phyloP scores from a whole-genome alignment of 2,113 vertebrate genomes.

The Brachyhypopomus gauderio region DNA sequence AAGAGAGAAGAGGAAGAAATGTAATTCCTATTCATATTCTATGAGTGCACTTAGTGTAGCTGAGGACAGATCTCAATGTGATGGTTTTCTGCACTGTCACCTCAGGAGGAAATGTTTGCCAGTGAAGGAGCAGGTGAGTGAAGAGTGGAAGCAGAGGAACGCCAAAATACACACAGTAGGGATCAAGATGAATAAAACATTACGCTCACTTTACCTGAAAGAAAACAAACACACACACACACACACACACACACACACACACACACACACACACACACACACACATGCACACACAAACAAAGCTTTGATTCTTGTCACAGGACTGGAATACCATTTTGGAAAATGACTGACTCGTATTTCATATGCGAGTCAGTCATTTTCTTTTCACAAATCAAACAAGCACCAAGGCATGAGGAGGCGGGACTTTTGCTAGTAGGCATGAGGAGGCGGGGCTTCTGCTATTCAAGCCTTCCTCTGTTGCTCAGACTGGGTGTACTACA shows the following conservation, averaged over 20 bases:
- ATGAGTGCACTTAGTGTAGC: slow-evolving; percentile 16
- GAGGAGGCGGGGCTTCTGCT: not conserved
- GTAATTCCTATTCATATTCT: slow-evolving; percentile 38
- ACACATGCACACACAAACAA: not conserved
- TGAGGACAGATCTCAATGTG: slow-evolving; percentile 21
- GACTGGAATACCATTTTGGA: slow-evolving; percentile 19
- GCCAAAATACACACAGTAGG: slow-evolving; percentile 39
- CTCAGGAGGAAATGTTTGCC: slow-evolving; percentile 10
- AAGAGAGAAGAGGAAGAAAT: slow-evolving; percentile 6
- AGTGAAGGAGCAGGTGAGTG: slow-evolving; percentile 5
- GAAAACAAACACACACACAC: slow-evolving; percentile 14
- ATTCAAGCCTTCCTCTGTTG: not conserved
- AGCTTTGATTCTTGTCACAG: slow-evolving; percentile 10
- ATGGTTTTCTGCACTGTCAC: slow-evolving; percentile 37
- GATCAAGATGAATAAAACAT: slow-evolving; percentile 54
- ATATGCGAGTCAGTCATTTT: not conserved
- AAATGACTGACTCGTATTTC: not conserved
- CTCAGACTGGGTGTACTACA: no score
- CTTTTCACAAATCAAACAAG: not conserved
- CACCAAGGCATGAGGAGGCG: not conserved
- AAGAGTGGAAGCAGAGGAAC: slow-evolving; percentile 32
- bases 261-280: slow-evolving; percentile 11
- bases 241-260: slow-evolving; percentile 13
- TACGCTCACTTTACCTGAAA: slow-evolving; percentile 43
- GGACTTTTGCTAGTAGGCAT: not conserved